Evolutionary conservation across 2,797 vertebrate genomes (phyloP).

Genomic region (Vultur gryphus): DNA sequence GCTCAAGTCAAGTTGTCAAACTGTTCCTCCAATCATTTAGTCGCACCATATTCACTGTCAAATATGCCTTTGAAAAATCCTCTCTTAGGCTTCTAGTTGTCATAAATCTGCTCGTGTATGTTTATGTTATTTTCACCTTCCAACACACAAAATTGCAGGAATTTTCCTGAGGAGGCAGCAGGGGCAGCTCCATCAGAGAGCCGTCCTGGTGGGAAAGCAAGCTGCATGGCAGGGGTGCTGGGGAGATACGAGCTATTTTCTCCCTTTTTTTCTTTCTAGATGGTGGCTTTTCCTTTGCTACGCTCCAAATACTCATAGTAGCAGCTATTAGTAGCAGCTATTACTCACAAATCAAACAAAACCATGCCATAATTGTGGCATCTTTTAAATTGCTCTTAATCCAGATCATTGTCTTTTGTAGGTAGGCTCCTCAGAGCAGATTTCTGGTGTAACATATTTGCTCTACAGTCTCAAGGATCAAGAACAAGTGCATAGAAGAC

Average conservation of each 20-base stretch:
- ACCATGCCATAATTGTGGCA: neutral
- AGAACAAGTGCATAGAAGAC: neutral
- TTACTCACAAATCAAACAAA: neutral
- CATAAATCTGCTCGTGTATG: neutral
- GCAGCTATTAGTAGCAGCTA: neutral
- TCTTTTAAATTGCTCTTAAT: neutral
- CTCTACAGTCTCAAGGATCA: neutral
- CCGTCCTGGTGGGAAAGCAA: neutral
- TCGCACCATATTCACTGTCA: neutral
- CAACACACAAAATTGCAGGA: neutral
- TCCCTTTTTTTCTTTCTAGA: neutral
- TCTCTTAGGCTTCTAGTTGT: neutral
- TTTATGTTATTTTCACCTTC: constrained; percentile 8
- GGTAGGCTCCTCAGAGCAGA: neutral
- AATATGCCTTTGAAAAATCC: neutral
- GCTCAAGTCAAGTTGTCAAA: neutral
- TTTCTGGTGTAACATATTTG: neutral
- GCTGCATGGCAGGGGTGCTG: fast-evolving
- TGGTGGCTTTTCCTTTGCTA: neutral
- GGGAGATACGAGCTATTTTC: neutral
- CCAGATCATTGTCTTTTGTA: neutral
- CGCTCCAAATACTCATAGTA: neutral
- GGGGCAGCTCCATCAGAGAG: neutral
- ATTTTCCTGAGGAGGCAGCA: constrained; percentile 10
- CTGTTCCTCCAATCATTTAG: neutral